These are phyloP conservation scores for Syrphus vitripennis DNA, from an alignment of 2,888 invertebrate genomes.

Conservation along the genomic window DNA sequence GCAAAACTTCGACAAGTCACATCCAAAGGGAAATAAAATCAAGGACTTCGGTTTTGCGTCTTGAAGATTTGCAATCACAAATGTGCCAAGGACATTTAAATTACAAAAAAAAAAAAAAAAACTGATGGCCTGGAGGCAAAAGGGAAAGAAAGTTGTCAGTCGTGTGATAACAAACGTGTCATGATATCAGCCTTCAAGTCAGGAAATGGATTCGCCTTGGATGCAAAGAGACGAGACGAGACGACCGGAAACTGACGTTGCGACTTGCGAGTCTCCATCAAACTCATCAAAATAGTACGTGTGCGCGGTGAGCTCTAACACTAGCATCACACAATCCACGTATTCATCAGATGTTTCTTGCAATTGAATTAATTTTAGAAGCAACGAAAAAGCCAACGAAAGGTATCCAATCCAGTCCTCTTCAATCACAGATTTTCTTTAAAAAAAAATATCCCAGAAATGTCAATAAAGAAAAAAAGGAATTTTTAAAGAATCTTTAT, in stretches of 20 bases:
- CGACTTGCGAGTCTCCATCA: background rate
- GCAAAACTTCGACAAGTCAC: slow-evolving; percentile 5
- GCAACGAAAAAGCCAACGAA: slow-evolving; percentile 24
- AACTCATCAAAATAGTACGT: slow-evolving; percentile 43
- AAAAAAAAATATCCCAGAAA: slow-evolving; percentile 7
- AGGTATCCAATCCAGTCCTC: background rate
- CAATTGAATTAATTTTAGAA: slow-evolving; percentile 50
- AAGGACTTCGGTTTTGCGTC: slow-evolving; percentile 33
- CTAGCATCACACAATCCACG: slow-evolving; percentile 28
- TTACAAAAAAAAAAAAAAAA: slow-evolving; percentile 17
- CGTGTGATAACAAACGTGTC: slow-evolving; percentile 45
- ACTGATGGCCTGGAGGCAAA: background rate
- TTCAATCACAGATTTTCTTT: background rate
- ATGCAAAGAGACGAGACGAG: background rate
- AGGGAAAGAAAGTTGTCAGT: background rate
- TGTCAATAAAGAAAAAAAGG: slow-evolving; percentile 35
- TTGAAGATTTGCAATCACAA: slow-evolving; percentile 48
- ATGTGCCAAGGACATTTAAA: slow-evolving; percentile 56
- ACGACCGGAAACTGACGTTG: background rate
- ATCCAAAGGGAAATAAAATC: slow-evolving; percentile 28
- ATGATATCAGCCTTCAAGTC: slow-evolving; percentile 46
- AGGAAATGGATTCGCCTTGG: slow-evolving; percentile 50
- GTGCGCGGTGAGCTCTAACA: slow-evolving; percentile 12
- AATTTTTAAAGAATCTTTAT: slow-evolving; percentile 29
- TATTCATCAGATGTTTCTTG: slow-evolving; percentile 40